phyloP scores from a whole-genome alignment of 2,797 vertebrate genomes.

The Odontamblyopus rebecca region DNA sequence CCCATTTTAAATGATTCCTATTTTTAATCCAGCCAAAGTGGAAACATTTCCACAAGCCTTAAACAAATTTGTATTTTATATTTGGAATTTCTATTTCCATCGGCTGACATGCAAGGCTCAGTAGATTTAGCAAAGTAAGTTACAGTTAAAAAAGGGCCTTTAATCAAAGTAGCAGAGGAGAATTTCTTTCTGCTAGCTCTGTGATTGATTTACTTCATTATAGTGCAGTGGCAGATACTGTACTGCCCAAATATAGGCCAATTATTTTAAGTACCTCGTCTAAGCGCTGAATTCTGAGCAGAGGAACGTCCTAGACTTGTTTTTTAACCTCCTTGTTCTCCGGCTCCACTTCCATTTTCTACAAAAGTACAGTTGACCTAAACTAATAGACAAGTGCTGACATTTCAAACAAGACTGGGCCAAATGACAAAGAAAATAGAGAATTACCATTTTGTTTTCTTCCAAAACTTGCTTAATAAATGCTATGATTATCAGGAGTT shows the following conservation, averaged over 20 bases:
- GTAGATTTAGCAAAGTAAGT: slow-evolving; percentile 36
- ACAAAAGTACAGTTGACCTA: slow-evolving; percentile 11
- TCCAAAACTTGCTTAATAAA: slow-evolving; percentile 30
- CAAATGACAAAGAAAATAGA: slow-evolving; percentile 24
- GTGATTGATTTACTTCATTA: slow-evolving; percentile 67
- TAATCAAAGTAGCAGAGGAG: slow-evolving; percentile 25
- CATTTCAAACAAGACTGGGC: slow-evolving; percentile 41
- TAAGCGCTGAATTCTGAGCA: slow-evolving; percentile 56
- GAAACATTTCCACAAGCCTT: slow-evolving; percentile 68
- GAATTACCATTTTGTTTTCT: slow-evolving; percentile 2
- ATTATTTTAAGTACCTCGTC: slow-evolving; percentile 72
- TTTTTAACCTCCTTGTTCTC: slow-evolving; percentile 51
- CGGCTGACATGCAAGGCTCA: slow-evolving; percentile 48
- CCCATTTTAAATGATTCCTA: slow-evolving; percentile 68
- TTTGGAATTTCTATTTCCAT: slow-evolving; percentile 53
- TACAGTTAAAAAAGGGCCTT: slow-evolving; percentile 44
- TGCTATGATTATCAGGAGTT: slow-evolving; percentile 9
- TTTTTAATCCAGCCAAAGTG: slow-evolving; percentile 71
- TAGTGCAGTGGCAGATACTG: slow-evolving; percentile 54
- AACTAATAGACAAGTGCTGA: slow-evolving; percentile 30
- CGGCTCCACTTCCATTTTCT: slow-evolving; percentile 29
- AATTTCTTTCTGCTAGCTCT: slow-evolving; percentile 36
- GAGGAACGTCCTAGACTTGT: slow-evolving; percentile 54
- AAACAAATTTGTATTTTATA: slow-evolving; percentile 70
- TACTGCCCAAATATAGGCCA: slow-evolving; percentile 69